phyloP scores from a whole-genome alignment of 2,888 invertebrate species.

The Muscina levida region DNA sequence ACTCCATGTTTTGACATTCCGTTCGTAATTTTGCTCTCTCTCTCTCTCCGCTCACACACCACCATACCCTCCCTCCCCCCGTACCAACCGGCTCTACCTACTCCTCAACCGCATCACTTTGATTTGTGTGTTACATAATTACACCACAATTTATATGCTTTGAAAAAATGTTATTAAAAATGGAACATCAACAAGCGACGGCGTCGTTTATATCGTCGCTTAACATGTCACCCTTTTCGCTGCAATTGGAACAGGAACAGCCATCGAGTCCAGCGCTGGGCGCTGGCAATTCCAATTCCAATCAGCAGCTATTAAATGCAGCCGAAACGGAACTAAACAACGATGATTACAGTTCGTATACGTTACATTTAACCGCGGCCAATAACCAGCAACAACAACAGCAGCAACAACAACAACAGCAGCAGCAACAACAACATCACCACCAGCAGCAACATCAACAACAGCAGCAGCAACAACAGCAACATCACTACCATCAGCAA shows the following conservation, averaged over 20 bases:
- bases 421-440: constrained; percentile 72
- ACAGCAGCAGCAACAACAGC: constrained; percentile 73
- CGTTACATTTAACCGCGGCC: constrained; percentile 71
- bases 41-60: too few species aligned
- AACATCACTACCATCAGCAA: constrained; percentile 71
- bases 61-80: too few species aligned
- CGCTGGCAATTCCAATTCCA: constrained; percentile 68
- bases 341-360: constrained; percentile 74
- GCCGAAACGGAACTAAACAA: constrained; percentile 68
- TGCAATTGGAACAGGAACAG: constrained; percentile 84
- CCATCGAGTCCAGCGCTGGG: constrained; percentile 83
- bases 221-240: constrained; percentile 92
- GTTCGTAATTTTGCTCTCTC: too few species aligned
- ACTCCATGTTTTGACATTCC: too few species aligned
- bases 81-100: too few species aligned
- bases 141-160: constrained; percentile 34
- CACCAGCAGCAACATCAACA: constrained; percentile 72
- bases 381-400: constrained; percentile 52
- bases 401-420: constrained; percentile 59
- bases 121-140: constrained; percentile 49
- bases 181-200: constrained; percentile 90
- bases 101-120: too few species aligned
- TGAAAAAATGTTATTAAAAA: constrained; percentile 88
- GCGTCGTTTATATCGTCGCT: constrained; percentile 93
- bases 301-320: constrained; percentile 60